A percentile compares a stretch with the other conserved stretches of the same genome.
Evolutionary conservation across 2,113 vertebrate species (phyloP).

Genomic region (Paedocypris sp.): DNA sequence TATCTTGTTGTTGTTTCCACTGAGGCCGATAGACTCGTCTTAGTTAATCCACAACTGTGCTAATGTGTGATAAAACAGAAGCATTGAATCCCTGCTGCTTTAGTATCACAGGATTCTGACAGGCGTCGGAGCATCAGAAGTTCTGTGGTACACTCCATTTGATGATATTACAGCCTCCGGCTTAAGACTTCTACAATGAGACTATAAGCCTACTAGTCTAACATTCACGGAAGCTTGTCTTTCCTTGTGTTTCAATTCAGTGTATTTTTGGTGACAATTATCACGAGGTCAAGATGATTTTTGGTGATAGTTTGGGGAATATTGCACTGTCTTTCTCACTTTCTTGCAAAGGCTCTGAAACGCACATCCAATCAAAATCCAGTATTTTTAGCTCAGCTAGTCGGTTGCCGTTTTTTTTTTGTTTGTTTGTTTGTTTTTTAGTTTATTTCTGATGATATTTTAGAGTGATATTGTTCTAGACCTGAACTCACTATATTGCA

Average conservation of each 20-base stretch:
- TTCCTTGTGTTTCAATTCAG: not conserved
- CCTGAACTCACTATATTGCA: too few relatives aligned
- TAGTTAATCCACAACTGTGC: slow-evolving; percentile 27
- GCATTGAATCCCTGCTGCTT: slow-evolving; percentile 6
- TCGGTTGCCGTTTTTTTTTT: too few relatives aligned
- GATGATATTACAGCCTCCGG: slow-evolving; percentile 17
- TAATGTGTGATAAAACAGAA: slow-evolving; percentile 26
- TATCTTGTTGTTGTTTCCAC: not conserved
- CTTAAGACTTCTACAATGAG: not conserved
- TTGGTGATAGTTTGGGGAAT: too few relatives aligned
- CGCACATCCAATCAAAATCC: too few relatives aligned
- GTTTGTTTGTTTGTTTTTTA: too few relatives aligned
- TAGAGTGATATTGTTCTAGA: too few relatives aligned
- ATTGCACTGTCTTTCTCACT: too few relatives aligned
- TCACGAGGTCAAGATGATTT: too few relatives aligned
- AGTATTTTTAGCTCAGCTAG: too few relatives aligned
- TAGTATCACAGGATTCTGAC: slow-evolving; percentile 6
- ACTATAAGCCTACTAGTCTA: slow-evolving; percentile 8
- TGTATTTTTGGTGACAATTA: too few relatives aligned
- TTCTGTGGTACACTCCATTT: slow-evolving; percentile 17
- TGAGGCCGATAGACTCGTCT: not conserved
- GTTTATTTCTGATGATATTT: too few relatives aligned
- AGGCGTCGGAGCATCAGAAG: not conserved
- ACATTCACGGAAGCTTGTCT: not conserved
- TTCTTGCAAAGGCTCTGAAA: too few relatives aligned